Evolutionary conservation across 2,797 vertebrate species (phyloP), one percentile per base, ranked within the genome.

Genomic region (Cossypha dichroa): DNA sequence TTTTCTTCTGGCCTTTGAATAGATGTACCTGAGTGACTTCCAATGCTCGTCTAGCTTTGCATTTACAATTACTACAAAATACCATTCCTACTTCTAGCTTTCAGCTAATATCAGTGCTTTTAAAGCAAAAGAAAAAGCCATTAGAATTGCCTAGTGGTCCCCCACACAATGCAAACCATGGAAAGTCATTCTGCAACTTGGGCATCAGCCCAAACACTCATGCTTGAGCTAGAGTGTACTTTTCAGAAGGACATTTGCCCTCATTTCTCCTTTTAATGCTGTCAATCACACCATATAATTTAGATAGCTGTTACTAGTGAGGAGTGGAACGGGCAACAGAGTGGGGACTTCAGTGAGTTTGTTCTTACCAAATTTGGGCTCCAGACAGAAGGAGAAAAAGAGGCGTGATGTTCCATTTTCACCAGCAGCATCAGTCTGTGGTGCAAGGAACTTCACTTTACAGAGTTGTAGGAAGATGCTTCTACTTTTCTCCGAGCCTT

Each of bases 1-100:
- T 89, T 78, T 69, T 74, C 70, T 88, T 94, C 83, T 92, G 63
- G 75, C 82, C 60, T 94, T 92, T 80, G 86, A 80, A 88, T 70
- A 88, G 83, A 89, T 59, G 60, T 68, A 95, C 95, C 95, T 94
- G 90, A 94, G 91, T 64, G 69, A 90, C 64, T 96, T 96, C 59
- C 77, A 91, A n/a, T 40, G 72, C 76, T 75, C 19, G 11, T 28
- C 70, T 52, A 92, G 73, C 51, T 80, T 79, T 82, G 82, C 45
- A 46, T 86, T 93, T 79, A 81, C 69, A 90, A 92, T 86, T 90
- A 66, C 77, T 66, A 77, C 41, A 85, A 83, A 77, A 85, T 43
- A 34, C 41, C 54, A 34, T 62, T 49, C 87, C 90, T 82, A 91
- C 72, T 85, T 93, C 76, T 75, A 84, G 59, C 78, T 91, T 93